Conservation (phyloP, 2,888 invertebrate species). For the Ormia ochracea region DNA sequence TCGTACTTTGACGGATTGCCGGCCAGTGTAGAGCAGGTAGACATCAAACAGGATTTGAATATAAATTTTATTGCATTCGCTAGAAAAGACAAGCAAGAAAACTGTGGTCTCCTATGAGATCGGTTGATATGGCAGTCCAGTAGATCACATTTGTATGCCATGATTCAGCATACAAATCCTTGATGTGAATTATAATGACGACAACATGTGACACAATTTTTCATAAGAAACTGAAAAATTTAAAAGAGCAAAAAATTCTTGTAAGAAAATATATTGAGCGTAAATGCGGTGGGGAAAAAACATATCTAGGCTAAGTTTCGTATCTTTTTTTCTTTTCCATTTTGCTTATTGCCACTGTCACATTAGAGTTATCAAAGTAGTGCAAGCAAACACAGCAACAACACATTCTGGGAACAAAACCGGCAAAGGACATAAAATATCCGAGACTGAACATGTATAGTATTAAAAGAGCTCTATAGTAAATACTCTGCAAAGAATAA, state of each 20-base stretch:
- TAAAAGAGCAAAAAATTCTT: neutral
- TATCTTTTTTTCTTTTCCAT: constrained; percentile 48
- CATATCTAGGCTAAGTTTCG: constrained; percentile 58
- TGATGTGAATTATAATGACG: constrained; percentile 61
- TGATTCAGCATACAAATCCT: constrained; percentile 52
- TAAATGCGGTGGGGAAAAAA: constrained; percentile 16
- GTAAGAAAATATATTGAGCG: neutral
- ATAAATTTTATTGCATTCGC: neutral
- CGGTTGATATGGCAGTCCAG: constrained; percentile 23
- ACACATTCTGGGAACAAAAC: constrained; percentile 37
- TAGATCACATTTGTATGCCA: constrained; percentile 53
- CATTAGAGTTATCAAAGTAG: constrained; percentile 31
- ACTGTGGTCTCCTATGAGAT: neutral
- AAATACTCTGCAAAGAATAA: no score
- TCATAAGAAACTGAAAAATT: neutral
- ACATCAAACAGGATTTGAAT: neutral
- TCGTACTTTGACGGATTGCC: no score
- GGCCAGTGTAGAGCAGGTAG: no score
- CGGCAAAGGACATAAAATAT: constrained; percentile 44
- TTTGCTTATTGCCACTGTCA: constrained; percentile 20
- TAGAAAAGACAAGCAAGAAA: neutral
- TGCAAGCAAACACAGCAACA: neutral
- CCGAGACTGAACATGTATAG: neutral
- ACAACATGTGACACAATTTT: constrained; percentile 55
- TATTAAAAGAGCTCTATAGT: neutral